Conservation (phyloP, 2,113 vertebrate genomes). For the Scopus umbretta region DNA sequence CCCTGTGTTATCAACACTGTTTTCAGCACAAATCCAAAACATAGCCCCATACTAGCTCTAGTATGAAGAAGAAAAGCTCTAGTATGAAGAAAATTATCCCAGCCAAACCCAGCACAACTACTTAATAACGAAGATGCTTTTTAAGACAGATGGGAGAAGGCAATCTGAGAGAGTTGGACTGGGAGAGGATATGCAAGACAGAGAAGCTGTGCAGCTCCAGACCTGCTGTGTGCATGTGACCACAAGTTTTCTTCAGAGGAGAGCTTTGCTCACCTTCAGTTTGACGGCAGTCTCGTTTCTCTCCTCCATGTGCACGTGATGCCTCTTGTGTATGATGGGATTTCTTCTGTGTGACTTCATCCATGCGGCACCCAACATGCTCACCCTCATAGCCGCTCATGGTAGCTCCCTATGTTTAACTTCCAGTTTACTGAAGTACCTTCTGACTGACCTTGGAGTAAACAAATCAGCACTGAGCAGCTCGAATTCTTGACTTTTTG, state of each 20-base stretch:
- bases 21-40: too few relatives aligned
- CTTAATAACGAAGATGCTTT: background rate
- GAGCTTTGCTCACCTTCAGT: background rate
- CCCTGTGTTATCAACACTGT: too few relatives aligned
- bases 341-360: background rate
- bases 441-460: background rate
- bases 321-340: accelerated
- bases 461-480: background rate
- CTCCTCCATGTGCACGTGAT: accelerated
- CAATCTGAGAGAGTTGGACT: background rate
- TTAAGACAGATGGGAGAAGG: background rate
- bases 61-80: too few relatives aligned
- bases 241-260: background rate
- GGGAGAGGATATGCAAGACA: background rate
- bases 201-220: background rate
- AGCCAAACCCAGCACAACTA: too few relatives aligned
- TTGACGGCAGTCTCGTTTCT: background rate
- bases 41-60: too few relatives aligned
- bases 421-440: background rate
- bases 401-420: background rate
- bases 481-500: background rate
- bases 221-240: background rate
- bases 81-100: too few relatives aligned
- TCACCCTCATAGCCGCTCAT: background rate
- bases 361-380: background rate